Base-by-base conservation (phyloP, 2,888 invertebrate species). In the Agriopis leucophaearia region DNA sequence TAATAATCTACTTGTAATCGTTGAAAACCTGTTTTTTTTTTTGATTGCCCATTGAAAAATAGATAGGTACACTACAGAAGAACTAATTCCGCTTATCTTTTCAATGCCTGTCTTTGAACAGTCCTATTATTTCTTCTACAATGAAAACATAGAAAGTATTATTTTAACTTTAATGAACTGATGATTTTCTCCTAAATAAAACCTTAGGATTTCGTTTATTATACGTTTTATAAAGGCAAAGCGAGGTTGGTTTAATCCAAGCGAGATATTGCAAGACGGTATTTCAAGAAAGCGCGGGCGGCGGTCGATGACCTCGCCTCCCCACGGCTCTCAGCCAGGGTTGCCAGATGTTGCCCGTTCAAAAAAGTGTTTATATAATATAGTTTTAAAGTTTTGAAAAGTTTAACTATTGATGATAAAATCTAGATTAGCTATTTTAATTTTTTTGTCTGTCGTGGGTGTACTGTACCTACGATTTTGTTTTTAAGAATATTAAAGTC, bases 231-330 rank as follows among this genome's bases (percentile, higher is more conserved):
- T 86, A 87, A 87, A 86, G 85, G 81, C 82, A 77, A 81, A 82
- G 78, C 75, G 78, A 85, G 81, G 78, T 78, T 78, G 85, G 86
- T 88, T 88, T 88, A 89, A 86, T 84, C 81, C 81, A 77, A 81
- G 83, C 83, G 77, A 85, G 88, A 90, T 91, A 91, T 91, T 88
- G 90, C 89, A 81, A 86, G 84, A 86, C 87, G 88, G 84, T 90
- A 88, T 91, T 89, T 87, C 87, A 87, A 88, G 68, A 64, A 64
- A 69, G 87, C 87, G 88, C 88, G 87, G 87, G 90, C 90, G 88
- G 74, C 86, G 92, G 92, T 87, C 92, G 82, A 74, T 78, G 91
- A 92, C 89, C 92, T 78, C 85, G 75, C 72, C 84, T 84, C 88
- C 88, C 87, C 89, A 87, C 84, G 84, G 86, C 81, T 78, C 75